Base-by-base conservation (phyloP, 2,888 invertebrate species). In the Branchellion lobata region DNA sequence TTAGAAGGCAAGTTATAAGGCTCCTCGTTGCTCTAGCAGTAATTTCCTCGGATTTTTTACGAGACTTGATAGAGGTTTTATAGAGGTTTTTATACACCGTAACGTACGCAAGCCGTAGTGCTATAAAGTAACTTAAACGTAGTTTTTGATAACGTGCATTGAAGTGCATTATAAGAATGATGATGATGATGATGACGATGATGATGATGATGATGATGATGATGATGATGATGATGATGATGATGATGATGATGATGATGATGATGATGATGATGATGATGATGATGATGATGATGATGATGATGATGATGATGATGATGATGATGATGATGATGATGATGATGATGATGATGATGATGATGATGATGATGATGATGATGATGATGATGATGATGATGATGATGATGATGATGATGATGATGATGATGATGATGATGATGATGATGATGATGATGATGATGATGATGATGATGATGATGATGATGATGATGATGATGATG, bases 301-400 rank as follows among this genome's bases (percentile, higher is more conserved):
- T 76, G 80, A 80, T 80, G 81, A 77, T 80, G 80, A 81, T 80
- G 79, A 65, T 65, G 75, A 61, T 79, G 81, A 74, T 75, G 75
- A 80, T 74, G 81, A 81, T 75, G 79, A 81, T 80, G 57, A 69
- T 80, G 72, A 71, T 80, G 81, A 80, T 80, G 81, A 77, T 80
- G 80, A 81, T 80, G 81, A 81, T 75, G 80, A 80, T 77, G 79
- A 75, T 76, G 80, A 80, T 80, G 81, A 81, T 80, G 80, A 80
- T 77, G 77, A 81, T 76, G 80, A 80, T 80, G 5, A 47, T 47
- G 65, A 61, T 77, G 65, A 61, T 47, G 34, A 77, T 77, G 34
- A 77, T 69, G 65, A 69, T 68, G 61, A 76, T 24, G 61, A 76
- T 29, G 61, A 76, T 29, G 61, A 61, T 68, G 61, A 61, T 76